Conservation (phyloP, 1,140 invertebrate species). For the Drosophila nannoptera region DNA sequence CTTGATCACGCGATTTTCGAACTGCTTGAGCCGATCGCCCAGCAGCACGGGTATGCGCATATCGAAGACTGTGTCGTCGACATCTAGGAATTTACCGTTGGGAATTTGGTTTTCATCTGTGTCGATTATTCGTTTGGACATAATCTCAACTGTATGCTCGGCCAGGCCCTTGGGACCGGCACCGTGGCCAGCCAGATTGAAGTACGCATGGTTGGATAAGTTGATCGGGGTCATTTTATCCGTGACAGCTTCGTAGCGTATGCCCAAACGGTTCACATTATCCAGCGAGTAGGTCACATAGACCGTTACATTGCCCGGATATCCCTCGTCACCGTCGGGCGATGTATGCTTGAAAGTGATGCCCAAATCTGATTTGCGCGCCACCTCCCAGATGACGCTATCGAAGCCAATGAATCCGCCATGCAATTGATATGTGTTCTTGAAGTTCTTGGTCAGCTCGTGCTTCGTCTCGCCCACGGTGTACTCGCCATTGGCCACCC, state of each 20-base stretch:
- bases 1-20: slow-evolving; percentile 58
- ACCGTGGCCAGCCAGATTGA: slow-evolving; percentile 93
- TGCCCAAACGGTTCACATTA: slow-evolving; percentile 84
- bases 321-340: slow-evolving; percentile 91
- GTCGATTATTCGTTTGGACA: slow-evolving; percentile 87
- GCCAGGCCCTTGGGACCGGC: slow-evolving; percentile 82
- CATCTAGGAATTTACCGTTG: slow-evolving; percentile 85
- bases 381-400: slow-evolving; percentile 85
- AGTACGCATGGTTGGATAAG: slow-evolving; percentile 95
- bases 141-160: slow-evolving; percentile 87
- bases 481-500: slow-evolving; percentile 87
- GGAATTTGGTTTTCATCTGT: slow-evolving; percentile 87
- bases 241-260: slow-evolving; percentile 87
- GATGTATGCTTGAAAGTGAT: slow-evolving; percentile 86
- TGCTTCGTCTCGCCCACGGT: slow-evolving; percentile 84
- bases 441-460: slow-evolving; percentile 85
- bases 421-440: slow-evolving; percentile 87
- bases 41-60: slow-evolving; percentile 83
- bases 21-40: slow-evolving; percentile 79
- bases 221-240: slow-evolving; percentile 91
- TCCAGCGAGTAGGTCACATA: slow-evolving; percentile 86
- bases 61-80: slow-evolving; percentile 85
- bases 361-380: slow-evolving; percentile 79
- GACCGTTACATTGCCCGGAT: slow-evolving; percentile 85
- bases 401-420: slow-evolving; percentile 93